Evolutionary conservation across 2,888 invertebrate species (phyloP), one percentile per base, ranked within the genome.

Genomic region (Scaeva pyrastri): DNA sequence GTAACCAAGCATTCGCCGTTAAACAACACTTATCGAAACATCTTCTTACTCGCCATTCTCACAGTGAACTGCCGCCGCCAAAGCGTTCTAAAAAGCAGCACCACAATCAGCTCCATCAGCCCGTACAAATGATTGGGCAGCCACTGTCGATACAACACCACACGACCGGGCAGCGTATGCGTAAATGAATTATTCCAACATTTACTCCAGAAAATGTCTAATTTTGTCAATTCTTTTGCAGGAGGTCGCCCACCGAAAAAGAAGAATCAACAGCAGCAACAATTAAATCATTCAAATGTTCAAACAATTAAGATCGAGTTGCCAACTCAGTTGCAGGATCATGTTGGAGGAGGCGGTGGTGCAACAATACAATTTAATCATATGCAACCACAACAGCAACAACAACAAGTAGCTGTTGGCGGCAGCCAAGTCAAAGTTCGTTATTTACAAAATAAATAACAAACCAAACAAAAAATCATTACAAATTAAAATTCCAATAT

Each of bases 11-110:
- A 43, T 93, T 93, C 89, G 91, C 93, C 26, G 91, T 92, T 75
- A 92, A 93, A 85, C 92, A 93, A 89, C 92, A 93, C 90, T 90
- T 93, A 86, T 92, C 92, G 68, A 93, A 93, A 89, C 93, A 93
- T 88, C 90, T 93, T 90, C 90, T 93, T 89, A 91, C 91, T 88
- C 91, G 91, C 88, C 93, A 93, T 89, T 91, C 93, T 77, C 92
- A 92, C 88, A 92, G 91, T 87, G 92, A 92, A 89, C 88, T 92
- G 89, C 92, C 92, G 89, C 92, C 92, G 77, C 92, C 92, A 71
- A 92, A 92, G 88, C 91, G 92, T 66, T 92, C 92, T 73, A 92
- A 92, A 88, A 92, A 92, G 88, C 80, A 90, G 71, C 91, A 91
- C 78, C 88, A 91, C 88, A 91, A 90, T 79, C 71, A 71, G 70